A percentile compares a stretch with the other conserved stretches of the same genome.
Evolutionary conservation across 2,888 invertebrate genomes (phyloP).

Genomic region (Cataglyphis albicans): DNA sequence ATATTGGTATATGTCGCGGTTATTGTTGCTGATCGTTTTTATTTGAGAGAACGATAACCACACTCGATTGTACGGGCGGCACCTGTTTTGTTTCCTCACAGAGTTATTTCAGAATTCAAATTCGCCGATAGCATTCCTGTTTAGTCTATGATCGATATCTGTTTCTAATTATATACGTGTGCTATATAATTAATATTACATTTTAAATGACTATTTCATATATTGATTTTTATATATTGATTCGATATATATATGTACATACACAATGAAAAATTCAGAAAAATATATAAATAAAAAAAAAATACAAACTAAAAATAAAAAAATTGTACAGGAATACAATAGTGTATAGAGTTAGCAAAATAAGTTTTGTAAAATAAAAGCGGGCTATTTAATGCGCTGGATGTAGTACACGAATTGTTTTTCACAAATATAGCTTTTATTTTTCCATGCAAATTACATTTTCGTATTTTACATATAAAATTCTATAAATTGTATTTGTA

Average conservation of each 20-base stretch:
- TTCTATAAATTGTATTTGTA: background rate
- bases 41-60: conserved; percentile 34
- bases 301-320: conserved; percentile 15
- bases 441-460: conserved; percentile 10
- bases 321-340: conserved; percentile 1
- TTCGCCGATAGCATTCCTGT: background rate
- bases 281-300: conserved; percentile 22
- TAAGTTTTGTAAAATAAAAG: conserved; percentile 32
- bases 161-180: background rate
- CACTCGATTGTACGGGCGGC: background rate
- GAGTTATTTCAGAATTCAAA: background rate
- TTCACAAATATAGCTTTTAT: conserved; percentile 24
- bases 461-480: background rate
- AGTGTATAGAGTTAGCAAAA: background rate
- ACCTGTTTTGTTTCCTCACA: conserved; percentile 47
- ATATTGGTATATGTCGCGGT: conserved; percentile 45
- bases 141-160: background rate
- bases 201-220: background rate
- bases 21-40: conserved; percentile 50
- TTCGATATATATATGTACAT: background rate
- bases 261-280: background rate
- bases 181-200: background rate
- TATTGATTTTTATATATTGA: background rate
- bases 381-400: conserved; percentile 10
- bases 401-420: conserved; percentile 9